Base-by-base conservation (phyloP, 2,888 invertebrate species). In the Diabrotica balteata region DNA sequence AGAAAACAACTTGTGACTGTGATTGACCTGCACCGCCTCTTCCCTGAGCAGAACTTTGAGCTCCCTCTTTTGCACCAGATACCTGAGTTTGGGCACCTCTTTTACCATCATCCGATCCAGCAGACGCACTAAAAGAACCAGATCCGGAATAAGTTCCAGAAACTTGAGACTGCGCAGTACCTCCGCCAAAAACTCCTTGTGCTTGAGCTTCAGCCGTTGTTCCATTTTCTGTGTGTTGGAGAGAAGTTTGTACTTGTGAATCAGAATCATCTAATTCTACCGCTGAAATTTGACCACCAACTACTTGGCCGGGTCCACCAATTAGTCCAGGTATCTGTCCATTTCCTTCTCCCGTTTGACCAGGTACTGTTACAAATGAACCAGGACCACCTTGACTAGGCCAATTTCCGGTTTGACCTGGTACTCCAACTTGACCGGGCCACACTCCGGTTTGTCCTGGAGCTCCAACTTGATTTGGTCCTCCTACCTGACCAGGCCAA, bases 71-170 rank as follows among this genome's bases (percentile, higher is more conserved):
- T 65, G 90, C 90, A 7, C 93, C 93, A 54, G 88, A 87, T 0
- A 92, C 89, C 85, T 90, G 88, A 2, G 86, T 85, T 78, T 90
- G 90, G 3, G 93, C 92, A 57, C 91, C 91, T 80, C 91, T 89
- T 75, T 89, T 90, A 44, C 87, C 89, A 68, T 93, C 93, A 50
- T 89, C 90, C 10, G 92, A 92, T 83, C 93, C 92, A 7, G 94
- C 93, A 80, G 91, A 93, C 8, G 94, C 94, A 72, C 92, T 91
- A 80, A 95, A 94, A 0, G 93, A 90, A 10, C 94, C 94, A 32
- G 89, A 87, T 1, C 92, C 91, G 0, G 90, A 88, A 78, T 94
- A 94, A 0, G 90, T 90, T 43, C 94, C 94, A 61, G 91, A 91
- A 0, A 95, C 93, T 84, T 93, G 92, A 0, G 94, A 92, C 82